Conservation (phyloP, 2,888 invertebrate species). For the Eurytoma californica region DNA sequence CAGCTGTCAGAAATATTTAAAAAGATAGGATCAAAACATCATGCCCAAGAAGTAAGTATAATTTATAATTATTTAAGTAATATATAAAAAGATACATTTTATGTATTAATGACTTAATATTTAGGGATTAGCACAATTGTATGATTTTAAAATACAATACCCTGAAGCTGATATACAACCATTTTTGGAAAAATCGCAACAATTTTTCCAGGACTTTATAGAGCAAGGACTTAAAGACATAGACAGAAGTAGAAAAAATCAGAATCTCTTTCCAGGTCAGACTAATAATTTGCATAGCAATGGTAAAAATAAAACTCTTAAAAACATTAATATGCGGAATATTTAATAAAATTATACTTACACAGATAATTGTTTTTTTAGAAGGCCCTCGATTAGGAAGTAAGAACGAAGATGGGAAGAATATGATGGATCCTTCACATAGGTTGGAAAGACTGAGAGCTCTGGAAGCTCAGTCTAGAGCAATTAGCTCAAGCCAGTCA, state of each 20-base stretch:
- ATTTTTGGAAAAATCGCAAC: conserved; percentile 88
- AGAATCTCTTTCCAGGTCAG: conserved; percentile 60
- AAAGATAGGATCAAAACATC: conserved; percentile 92
- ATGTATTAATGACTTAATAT: conserved; percentile 45
- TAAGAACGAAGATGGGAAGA: conserved; percentile 65
- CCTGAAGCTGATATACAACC: conserved; percentile 89
- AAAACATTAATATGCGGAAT: not conserved
- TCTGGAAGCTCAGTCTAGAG: conserved; percentile 69
- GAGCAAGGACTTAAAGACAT: conserved; percentile 84
- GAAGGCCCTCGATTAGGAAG: conserved; percentile 35
- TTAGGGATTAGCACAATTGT: conserved; percentile 86
- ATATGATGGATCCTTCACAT: conserved; percentile 69
- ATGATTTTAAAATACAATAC: conserved; percentile 85
- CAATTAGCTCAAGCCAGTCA: conserved; percentile 65
- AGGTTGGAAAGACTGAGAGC: conserved; percentile 71
- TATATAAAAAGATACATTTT: not conserved
- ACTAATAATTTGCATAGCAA: conserved; percentile 40
- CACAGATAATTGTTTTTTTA: conserved; percentile 4
- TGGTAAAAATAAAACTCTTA: conserved; percentile 22
- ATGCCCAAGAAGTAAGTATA: conserved; percentile 79
- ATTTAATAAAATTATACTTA: not conserved
- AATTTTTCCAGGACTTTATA: conserved; percentile 91
- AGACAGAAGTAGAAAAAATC: conserved; percentile 73
- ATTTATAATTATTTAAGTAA: not conserved
- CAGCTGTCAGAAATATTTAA: conserved; percentile 92